Evolutionary conservation across 2,888 invertebrate species (phyloP).

Genomic region (Catotricha subobsoleta): DNA sequence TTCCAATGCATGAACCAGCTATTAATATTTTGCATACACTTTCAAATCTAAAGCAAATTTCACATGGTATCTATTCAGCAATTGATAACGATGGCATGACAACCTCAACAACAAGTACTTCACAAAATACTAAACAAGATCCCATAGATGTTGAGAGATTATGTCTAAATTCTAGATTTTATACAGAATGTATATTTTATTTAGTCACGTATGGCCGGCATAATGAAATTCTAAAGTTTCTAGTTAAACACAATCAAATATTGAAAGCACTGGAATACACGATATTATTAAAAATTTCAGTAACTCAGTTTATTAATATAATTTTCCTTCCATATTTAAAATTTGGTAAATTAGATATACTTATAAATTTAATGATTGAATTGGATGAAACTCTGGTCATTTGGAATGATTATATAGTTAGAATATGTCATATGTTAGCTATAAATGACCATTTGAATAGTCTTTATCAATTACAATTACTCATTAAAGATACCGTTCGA

Average conservation of each 20-base stretch:
- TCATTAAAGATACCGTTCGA: conserved; percentile 52
- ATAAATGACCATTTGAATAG: conserved; percentile 46
- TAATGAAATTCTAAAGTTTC: conserved; percentile 53
- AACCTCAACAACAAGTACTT: neutral
- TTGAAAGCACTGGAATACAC: conserved; percentile 51
- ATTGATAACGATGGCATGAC: neutral
- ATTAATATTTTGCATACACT: conserved; percentile 40
- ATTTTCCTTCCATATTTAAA: conserved; percentile 51
- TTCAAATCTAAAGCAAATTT: conserved; percentile 37
- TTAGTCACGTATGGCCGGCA: conserved; percentile 62
- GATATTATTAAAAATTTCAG: conserved; percentile 45
- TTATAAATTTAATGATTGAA: conserved; percentile 44
- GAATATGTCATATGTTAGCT: conserved; percentile 53
- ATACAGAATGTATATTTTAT: conserved; percentile 69
- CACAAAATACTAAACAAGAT: conserved; percentile 19
- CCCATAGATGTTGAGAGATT: conserved; percentile 25
- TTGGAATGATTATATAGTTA: conserved; percentile 54
- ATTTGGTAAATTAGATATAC: conserved; percentile 38
- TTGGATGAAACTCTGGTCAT: conserved; percentile 45
- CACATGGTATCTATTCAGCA: conserved; percentile 33
- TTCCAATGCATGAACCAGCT: conserved; percentile 37
- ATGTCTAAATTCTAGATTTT: conserved; percentile 37
- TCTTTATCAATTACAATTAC: conserved; percentile 55
- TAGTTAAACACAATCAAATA: conserved; percentile 51
- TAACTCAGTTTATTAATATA: conserved; percentile 51